Percentiles rank a stretch among this genome's conserved stretches.
phyloP scores from a whole-genome alignment of 2,888 invertebrate genomes.

The Heliconius ethilla region DNA sequence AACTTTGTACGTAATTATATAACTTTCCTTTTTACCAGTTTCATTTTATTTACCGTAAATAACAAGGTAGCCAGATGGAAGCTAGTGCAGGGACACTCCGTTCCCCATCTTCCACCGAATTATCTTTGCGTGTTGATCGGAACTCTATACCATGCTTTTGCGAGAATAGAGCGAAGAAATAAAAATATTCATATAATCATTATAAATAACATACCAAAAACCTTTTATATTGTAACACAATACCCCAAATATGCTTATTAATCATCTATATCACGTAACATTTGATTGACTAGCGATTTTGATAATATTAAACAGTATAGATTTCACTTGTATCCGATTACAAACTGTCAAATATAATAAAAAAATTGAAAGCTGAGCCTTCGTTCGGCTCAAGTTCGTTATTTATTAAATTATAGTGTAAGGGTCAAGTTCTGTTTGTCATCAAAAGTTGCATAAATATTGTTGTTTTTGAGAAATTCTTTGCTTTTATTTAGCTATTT shows the following conservation, averaged over 20 bases:
- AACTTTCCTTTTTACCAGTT: no score
- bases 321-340: slow-evolving; percentile 36
- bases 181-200: not conserved
- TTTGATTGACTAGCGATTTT: slow-evolving; percentile 40
- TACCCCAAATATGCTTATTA: slow-evolving; percentile 29
- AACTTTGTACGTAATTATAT: no score
- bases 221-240: not conserved
- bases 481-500: not conserved
- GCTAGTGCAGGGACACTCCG: no score
- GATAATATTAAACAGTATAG: slow-evolving; percentile 34
- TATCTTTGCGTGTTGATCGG: no score
- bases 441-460: not conserved
- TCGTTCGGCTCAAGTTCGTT: slow-evolving; percentile 11
- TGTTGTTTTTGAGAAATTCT: not conserved
- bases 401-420: not conserved
- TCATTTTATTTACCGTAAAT: no score
- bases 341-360: slow-evolving; percentile 36
- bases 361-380: slow-evolving; percentile 29
- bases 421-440: slow-evolving; percentile 19
- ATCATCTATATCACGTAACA: slow-evolving; percentile 32
- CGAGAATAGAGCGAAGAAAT: not conserved
- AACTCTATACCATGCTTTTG: no score
- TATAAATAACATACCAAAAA: not conserved
- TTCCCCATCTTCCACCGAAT: no score
- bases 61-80: no score